Conservation (phyloP, 2,113 vertebrate genomes). For the Bungarus multicinctus region DNA sequence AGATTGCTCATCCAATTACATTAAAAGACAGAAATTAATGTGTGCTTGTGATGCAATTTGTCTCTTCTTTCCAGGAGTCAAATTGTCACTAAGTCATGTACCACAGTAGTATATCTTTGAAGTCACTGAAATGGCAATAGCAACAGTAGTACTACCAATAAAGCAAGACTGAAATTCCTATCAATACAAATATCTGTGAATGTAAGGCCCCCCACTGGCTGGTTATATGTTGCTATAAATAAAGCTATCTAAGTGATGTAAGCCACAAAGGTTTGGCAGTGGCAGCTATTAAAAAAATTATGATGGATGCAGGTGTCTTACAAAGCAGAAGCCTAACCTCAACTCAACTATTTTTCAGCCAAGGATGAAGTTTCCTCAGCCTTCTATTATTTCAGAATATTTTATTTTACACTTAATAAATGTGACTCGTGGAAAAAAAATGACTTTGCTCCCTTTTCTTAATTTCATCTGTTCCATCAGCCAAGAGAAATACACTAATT, state of each 20-base stretch:
- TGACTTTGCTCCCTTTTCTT: constrained; percentile 61
- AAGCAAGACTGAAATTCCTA: constrained; percentile 20
- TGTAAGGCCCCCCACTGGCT: constrained; percentile 21
- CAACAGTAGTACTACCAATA: neutral
- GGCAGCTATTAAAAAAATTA: constrained; percentile 13
- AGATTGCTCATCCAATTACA: neutral
- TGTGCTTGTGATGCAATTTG: neutral
- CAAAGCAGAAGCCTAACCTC: constrained; percentile 6
- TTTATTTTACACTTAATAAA: constrained; percentile 50
- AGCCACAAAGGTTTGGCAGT: constrained; percentile 38
- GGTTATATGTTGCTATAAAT: constrained; percentile 45
- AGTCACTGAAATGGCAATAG: neutral
- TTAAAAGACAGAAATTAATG: neutral
- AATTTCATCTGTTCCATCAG: constrained; percentile 66
- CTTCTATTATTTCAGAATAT: constrained; percentile 24
- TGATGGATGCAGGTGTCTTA: neutral
- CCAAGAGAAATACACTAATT: constrained; percentile 71
- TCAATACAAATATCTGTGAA: constrained; percentile 12
- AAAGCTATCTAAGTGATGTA: constrained; percentile 35
- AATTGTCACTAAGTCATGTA: neutral
- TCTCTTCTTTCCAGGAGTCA: neutral
- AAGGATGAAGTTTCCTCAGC: constrained; percentile 19
- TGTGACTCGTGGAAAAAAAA: constrained; percentile 60
- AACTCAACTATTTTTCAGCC: neutral
- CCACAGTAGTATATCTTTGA: neutral